Conservation (phyloP, 2,888 invertebrate genomes). For the Pharmacophagus antenor region DNA sequence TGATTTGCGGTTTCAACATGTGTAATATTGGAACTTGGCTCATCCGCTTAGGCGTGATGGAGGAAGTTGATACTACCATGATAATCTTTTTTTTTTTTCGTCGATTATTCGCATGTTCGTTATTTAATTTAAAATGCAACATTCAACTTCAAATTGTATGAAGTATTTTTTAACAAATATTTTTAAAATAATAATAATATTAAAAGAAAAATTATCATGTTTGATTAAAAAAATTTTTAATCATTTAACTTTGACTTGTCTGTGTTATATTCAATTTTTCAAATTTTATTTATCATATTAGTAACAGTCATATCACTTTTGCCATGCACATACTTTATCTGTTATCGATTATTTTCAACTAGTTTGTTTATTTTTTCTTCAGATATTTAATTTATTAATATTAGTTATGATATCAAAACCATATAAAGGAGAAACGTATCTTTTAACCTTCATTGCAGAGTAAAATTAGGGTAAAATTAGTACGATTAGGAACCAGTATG, state of each 20-base stretch:
- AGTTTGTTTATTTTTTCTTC: background rate
- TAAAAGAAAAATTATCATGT: no score
- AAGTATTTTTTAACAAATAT: background rate
- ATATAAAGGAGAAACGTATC: conserved; percentile 17
- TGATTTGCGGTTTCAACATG: background rate
- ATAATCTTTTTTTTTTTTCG: background rate
- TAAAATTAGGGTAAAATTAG: conserved; percentile 27
- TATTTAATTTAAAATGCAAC: background rate
- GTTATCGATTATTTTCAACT: no score
- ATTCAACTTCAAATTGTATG: background rate
- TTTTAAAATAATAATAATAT: no score
- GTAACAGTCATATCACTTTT: no score
- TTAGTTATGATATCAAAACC: conserved; percentile 21
- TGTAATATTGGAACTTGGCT: background rate
- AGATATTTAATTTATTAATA: conserved; percentile 11
- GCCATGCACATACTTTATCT: no score
- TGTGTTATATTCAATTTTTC: no score
- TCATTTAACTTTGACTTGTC: no score
- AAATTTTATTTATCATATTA: no score
- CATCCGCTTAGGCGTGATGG: background rate
- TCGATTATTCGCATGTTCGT: background rate
- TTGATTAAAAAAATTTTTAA: no score
- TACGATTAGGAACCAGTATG: conserved; percentile 42
- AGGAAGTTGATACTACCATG: background rate
- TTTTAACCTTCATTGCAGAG: conserved; percentile 27